These are phyloP conservation scores for Anolis sagrei DNA, from an alignment of 2,113 vertebrate genomes.

Conservation along the genomic window DNA sequence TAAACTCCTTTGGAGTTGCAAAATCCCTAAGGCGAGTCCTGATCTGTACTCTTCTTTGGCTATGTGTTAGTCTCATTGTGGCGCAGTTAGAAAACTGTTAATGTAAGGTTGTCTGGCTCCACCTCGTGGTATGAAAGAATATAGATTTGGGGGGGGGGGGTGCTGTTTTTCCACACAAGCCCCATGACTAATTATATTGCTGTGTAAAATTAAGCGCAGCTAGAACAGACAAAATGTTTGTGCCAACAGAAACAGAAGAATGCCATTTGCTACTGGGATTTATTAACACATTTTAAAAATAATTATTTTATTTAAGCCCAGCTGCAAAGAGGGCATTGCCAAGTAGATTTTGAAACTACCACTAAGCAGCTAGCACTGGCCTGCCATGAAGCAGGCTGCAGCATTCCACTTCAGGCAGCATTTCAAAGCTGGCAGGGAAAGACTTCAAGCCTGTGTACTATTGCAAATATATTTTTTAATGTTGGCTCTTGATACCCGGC, in stretches of 20 bases:
- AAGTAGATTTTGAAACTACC: neutral
- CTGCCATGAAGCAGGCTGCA: neutral
- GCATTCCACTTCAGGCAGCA: neutral
- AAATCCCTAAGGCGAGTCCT: no score
- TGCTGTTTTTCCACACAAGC: neutral
- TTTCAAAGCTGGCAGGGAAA: no score
- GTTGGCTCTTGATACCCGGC: no score
- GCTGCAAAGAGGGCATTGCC: neutral
- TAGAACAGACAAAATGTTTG: neutral
- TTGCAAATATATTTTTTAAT: neutral
- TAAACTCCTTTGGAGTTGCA: no score
- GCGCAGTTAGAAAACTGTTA: neutral
- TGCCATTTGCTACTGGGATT: neutral
- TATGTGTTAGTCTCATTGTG: no score
- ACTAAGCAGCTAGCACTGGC: no score
- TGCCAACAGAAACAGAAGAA: neutral
- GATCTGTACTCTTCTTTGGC: neutral
- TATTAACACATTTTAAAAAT: neutral
- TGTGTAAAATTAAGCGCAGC: neutral
- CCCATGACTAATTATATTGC: neutral
- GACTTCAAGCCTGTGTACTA: neutral
- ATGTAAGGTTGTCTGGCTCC: slow-evolving; percentile 19
- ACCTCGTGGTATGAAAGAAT: neutral
- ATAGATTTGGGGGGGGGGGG: neutral
- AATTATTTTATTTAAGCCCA: neutral